These are phyloP conservation scores for Urechis unicinctus DNA, from an alignment of 2,888 invertebrate species.

Conservation along the genomic window DNA sequence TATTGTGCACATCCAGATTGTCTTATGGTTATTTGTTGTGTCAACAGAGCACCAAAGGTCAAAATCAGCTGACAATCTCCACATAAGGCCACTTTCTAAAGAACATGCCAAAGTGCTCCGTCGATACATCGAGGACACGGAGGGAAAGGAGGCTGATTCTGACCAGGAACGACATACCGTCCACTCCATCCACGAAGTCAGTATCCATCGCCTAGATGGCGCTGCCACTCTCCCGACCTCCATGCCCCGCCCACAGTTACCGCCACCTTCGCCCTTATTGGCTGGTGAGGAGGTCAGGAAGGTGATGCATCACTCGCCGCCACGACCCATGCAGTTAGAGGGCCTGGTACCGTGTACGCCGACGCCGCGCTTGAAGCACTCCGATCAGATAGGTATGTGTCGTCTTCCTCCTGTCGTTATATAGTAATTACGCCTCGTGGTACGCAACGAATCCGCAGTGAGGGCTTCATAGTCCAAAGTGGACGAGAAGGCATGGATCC, in stretches of 20 bases:
- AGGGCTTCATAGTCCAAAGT: too few relatives aligned
- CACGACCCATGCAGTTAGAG: conserved; percentile 7
- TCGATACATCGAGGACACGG: conserved; percentile 1
- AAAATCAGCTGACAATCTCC: conserved; percentile 14
- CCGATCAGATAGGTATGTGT: too few relatives aligned
- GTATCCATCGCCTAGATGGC: background rate
- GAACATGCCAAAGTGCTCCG: conserved; percentile 13
- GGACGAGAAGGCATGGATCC: too few relatives aligned
- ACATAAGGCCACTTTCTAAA: conserved; percentile 9
- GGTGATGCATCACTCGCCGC: conserved; percentile 5
- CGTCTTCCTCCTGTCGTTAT: too few relatives aligned
- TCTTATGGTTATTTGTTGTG: background rate
- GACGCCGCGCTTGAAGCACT: background rate
- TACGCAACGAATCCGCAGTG: too few relatives aligned
- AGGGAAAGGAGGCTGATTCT: conserved; percentile 6
- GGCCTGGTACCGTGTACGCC: conserved; percentile 7
- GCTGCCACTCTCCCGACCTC: background rate
- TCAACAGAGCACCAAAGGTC: conserved; percentile 11
- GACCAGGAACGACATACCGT: conserved; percentile 10
- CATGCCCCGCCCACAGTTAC: background rate
- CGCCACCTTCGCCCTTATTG: conserved; percentile 3
- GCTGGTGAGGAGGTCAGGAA: background rate
- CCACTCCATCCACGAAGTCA: conserved; percentile 1
- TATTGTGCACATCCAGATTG: background rate
- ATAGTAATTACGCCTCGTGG: too few relatives aligned